Percentiles rank a stretch among this genome's conserved stretches.
phyloP scores from a whole-genome alignment of 2,888 invertebrate genomes.

The Agrilus mali region DNA sequence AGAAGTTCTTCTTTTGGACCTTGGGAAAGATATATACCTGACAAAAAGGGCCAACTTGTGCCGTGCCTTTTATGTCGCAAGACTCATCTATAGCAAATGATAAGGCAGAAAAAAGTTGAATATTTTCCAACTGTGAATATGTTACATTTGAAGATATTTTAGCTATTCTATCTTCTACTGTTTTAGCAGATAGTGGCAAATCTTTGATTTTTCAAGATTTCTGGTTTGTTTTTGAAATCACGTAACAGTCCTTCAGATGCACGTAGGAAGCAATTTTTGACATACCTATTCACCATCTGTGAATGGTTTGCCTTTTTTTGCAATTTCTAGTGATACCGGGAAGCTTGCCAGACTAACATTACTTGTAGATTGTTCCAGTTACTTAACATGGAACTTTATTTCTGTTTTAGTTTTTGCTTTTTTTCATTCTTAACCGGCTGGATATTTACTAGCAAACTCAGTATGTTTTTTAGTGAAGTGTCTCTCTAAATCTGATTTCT shows the following conservation, averaged over 20 bases:
- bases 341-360: constrained; percentile 10
- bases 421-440: constrained; percentile 13
- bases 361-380: constrained; percentile 13
- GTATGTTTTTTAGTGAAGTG: constrained; percentile 3
- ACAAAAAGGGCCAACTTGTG: constrained; percentile 15
- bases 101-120: constrained; percentile 16
- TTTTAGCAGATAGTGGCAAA: constrained; percentile 6
- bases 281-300: constrained; percentile 13
- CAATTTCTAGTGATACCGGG: constrained; percentile 9
- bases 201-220: constrained; percentile 9
- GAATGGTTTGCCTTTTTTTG: constrained; percentile 12
- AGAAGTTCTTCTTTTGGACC: constrained; percentile 16
- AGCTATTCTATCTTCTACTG: constrained; percentile 13
- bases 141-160: constrained; percentile 15
- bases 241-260: constrained; percentile 16
- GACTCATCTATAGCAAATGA: constrained; percentile 15
- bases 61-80: constrained; percentile 16
- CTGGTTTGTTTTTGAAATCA: constrained; percentile 18
- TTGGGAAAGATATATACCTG: constrained; percentile 5
- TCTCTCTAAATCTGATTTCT: constrained; percentile 6
- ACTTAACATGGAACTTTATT: constrained; percentile 16
- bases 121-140: constrained; percentile 13
- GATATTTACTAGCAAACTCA: constrained; percentile 14
- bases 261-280: constrained; percentile 13
- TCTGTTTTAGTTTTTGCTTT: constrained; percentile 15